Evolutionary conservation across 2,888 invertebrate species (phyloP), one percentile per base, ranked within the genome.

Genomic region (Polydrusus cervinus): DNA sequence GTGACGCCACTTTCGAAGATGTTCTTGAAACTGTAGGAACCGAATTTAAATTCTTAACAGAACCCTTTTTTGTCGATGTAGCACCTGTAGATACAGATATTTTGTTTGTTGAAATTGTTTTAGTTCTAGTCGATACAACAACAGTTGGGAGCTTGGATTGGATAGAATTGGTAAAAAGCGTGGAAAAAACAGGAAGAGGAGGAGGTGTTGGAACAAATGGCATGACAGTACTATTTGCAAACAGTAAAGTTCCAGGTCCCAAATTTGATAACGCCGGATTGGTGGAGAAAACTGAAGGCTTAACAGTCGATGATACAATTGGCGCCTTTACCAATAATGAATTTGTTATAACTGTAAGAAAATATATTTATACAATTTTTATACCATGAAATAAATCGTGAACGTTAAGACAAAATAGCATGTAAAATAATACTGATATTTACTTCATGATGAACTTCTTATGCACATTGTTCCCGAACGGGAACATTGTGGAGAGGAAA

Each of bases 221-320:
- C 60, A 87, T 78, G 43, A 87, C 80, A 64, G 83, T 84, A 38
- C 87, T 87, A 75, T 87, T 87, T 5, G 87, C 83, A 67, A 87
- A 78, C 57, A 87, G 83, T 76, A 88, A 80, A 11, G 87, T 86
- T 69, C 87, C 87, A 10, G 87, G 83, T 43, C 86, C 85, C 53
- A 87, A 79, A n/a, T 82, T 76, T 30, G 82, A 77, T 25, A 83
- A 51, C 30, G 81, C 53, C n/a, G 81, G 67, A 69, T 78, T 82
- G 68, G 80, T 71, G 16, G 65, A 81, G 13, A 69, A 67, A 57
- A 77, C 71, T 45, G 78, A 55, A 11, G 75, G 79, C 77, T 81
- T 83, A 13, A 82, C 79, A 40, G 80, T 79, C 20, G 86, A 82
- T 40, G 85, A 82, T 55, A 85, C 80, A 69, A 85, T 78, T 9